Evolutionary conservation across 2,113 vertebrate genomes (phyloP).

Genomic region (Pristiophorus japonicus): DNA sequence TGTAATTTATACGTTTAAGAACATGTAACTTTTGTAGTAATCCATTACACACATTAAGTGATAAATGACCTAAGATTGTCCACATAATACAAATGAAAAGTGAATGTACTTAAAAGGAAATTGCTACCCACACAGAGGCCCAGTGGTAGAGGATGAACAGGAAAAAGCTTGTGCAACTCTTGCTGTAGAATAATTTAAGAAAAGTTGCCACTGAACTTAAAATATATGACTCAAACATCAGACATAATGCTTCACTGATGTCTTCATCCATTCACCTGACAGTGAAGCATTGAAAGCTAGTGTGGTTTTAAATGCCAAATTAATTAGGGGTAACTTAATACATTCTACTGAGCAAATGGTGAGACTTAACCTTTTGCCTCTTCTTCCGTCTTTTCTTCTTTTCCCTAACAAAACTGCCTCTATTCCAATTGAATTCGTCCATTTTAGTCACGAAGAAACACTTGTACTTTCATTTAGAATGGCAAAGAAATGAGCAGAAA

Average conservation of each 20-base stretch:
- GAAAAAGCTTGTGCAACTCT: neutral
- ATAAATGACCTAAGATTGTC: neutral
- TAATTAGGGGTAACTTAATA: constrained; percentile 35
- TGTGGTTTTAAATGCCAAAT: constrained; percentile 20
- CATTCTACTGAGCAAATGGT: constrained; percentile 26
- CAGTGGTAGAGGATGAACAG: constrained; percentile 8
- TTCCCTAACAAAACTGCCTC: constrained; percentile 24
- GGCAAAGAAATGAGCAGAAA: neutral
- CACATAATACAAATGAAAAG: constrained; percentile 17
- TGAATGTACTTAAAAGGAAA: neutral
- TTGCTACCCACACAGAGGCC: constrained; percentile 6
- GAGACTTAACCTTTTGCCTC: constrained; percentile 35
- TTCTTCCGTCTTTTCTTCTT: constrained; percentile 28
- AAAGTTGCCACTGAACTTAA: neutral
- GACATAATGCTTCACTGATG: constrained; percentile 21
- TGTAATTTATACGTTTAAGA: neutral
- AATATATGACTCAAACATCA: constrained; percentile 21
- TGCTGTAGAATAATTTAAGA: constrained; percentile 22
- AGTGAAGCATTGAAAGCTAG: constrained; percentile 26
- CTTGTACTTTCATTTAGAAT: neutral
- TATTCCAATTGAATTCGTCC: constrained; percentile 14
- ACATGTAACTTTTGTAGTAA: neutral
- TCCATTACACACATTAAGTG: neutral
- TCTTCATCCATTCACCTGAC: constrained; percentile 31
- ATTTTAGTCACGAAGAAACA: neutral